Base-by-base conservation (phyloP, 2,113 vertebrate species). In the Tragulus kanchil region DNA sequence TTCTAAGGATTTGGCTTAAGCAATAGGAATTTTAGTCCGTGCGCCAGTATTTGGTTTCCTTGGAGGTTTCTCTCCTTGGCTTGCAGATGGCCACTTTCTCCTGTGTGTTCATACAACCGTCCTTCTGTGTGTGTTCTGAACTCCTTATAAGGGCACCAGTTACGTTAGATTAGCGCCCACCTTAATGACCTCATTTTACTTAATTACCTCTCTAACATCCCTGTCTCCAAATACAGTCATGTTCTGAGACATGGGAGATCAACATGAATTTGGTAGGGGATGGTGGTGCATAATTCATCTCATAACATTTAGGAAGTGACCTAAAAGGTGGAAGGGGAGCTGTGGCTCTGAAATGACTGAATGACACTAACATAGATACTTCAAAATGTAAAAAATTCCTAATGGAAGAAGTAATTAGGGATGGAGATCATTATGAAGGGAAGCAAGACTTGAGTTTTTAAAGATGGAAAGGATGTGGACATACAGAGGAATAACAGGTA, bases 1-100 rank as follows among this genome's bases (percentile, higher is more conserved):
- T 83, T 94, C 64, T 77, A 75, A 93, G 67, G 77, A 58, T 75
- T 83, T 88, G 85, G 85, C 42, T 77, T 82, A 77, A 84, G 56
- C 23, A 58, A 28, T 19, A 88, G 62, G 54, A 19, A 69, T 45
- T n/a, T 45, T 6, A 5, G 15, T 59, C 71, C 36, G 89, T 89
- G 15, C 10, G 1, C 3, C 25, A 48, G 54, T 42, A 3, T n/a
- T 14, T 56, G 25, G 14, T 36, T 82, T 61, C 89, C 79, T 61
- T 16, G 16, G 36, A 85, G 79, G 17, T 36, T 28, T 84, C 19
- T 91, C 10, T 48, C 16, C 71, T 48, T 82, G 58, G 10, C 48
- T 90, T 89, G 15, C 3, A 31, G 50, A 23, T 45, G 48, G 12
- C 79, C 3, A 1, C 21, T 84, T 59, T 54, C 85, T 4, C 58